Conservation (phyloP, 1,140 invertebrate genomes). For the Thaumetopoea pityocampa region DNA sequence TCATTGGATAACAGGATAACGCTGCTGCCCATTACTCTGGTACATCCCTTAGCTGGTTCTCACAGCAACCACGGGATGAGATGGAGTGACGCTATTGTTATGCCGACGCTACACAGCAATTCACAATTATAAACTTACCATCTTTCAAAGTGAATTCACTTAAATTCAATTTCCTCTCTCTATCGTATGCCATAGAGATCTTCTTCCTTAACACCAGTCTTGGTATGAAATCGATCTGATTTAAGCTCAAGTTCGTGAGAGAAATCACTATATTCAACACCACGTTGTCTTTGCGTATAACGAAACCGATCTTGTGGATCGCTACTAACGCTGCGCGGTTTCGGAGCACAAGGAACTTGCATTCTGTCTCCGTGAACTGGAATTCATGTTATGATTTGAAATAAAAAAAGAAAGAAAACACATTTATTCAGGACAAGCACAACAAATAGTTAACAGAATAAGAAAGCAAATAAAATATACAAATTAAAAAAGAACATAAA, state of each 20-base stretch:
- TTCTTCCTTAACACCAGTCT: slow-evolving; percentile 27
- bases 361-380: slow-evolving; percentile 22
- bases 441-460: too few relatives aligned
- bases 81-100: too few relatives aligned
- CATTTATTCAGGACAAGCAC: not conserved
- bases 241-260: slow-evolving; percentile 12
- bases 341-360: slow-evolving; percentile 46
- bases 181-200: slow-evolving; percentile 18
- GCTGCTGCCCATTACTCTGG: too few relatives aligned
- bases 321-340: slow-evolving; percentile 28
- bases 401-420: not conserved
- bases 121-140: slow-evolving; percentile 32
- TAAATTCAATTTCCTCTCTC: slow-evolving; percentile 29
- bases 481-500: too few relatives aligned
- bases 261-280: slow-evolving; percentile 33
- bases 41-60: too few relatives aligned
- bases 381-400: not conserved
- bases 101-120: too few relatives aligned
- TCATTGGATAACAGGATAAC: too few relatives aligned
- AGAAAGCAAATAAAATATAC: too few relatives aligned
- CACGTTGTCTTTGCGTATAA: slow-evolving; percentile 30
- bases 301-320: slow-evolving; percentile 39
- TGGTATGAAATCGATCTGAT: slow-evolving; percentile 41
- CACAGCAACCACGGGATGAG: too few relatives aligned
- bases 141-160: slow-evolving; percentile 38